Conservation (phyloP, 2,888 invertebrate genomes). For the Laothoe populi region DNA sequence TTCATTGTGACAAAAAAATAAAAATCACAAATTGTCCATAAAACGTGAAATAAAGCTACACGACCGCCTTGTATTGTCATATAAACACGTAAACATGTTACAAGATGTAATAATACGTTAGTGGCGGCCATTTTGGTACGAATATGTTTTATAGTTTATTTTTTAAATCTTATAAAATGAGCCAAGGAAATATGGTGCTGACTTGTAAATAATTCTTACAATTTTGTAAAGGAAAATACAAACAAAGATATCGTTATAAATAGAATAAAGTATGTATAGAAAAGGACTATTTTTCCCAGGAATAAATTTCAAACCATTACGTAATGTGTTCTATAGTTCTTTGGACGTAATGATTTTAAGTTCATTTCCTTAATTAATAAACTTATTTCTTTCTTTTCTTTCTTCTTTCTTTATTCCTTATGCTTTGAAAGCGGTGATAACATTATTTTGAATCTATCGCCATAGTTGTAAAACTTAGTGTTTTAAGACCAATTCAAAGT, state of each 20-base stretch:
- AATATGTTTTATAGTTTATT: conserved; percentile 12
- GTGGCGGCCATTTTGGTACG: conserved; percentile 20
- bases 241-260: no score
- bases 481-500: not conserved
- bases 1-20: conserved; percentile 13
- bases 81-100: conserved; percentile 12
- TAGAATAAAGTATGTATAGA: no score
- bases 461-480: not conserved
- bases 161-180: conserved; percentile 1
- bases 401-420: not conserved
- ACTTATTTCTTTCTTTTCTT: no score
- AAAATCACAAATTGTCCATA: conserved; percentile 19
- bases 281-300: no score
- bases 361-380: no score
- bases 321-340: no score
- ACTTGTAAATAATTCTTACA: not conserved
- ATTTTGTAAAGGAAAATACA: not conserved
- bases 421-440: not conserved
- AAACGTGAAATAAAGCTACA: conserved; percentile 16
- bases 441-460: not conserved
- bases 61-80: conserved; percentile 20
- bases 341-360: no score
- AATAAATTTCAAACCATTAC: no score
- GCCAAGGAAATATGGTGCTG: conserved; percentile 1
- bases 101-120: conserved; percentile 14